Percentiles rank a stretch among this genome's conserved stretches.
These are phyloP conservation scores for Mastacembelus armatus DNA, from an alignment of 2,797 vertebrate species.

Conservation along the genomic window DNA sequence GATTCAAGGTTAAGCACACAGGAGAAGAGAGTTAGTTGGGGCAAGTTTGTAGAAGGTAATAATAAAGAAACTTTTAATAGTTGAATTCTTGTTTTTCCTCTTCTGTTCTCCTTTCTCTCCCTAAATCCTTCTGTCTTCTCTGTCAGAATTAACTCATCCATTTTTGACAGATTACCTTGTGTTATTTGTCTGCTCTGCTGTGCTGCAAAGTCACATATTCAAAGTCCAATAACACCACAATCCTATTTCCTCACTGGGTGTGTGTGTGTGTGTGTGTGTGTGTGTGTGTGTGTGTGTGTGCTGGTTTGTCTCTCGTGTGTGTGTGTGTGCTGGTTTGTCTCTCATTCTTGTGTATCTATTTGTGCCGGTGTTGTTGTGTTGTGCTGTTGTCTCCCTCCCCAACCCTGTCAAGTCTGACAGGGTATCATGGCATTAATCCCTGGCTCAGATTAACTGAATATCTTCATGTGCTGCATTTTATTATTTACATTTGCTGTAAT, in stretches of 20 bases:
- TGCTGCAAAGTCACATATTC: conserved; percentile 64
- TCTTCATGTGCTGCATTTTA: conserved; percentile 71
- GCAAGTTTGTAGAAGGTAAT: neutral
- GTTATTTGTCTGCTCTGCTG: conserved; percentile 32
- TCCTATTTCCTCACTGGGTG: conserved; percentile 31
- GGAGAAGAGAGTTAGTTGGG: neutral
- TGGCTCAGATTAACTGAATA: conserved; percentile 74
- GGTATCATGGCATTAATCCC: conserved; percentile 76
- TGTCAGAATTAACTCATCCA: conserved; percentile 41
- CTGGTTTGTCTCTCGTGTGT: no score
- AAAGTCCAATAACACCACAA: conserved; percentile 48
- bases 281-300: conserved; percentile 8
- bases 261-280: conserved; percentile 9
- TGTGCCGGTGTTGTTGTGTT: conserved; percentile 39
- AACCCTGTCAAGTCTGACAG: conserved; percentile 60
- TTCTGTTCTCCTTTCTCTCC: neutral
- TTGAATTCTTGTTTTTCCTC: conserved; percentile 9
- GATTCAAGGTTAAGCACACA: conserved; percentile 2
- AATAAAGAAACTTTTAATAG: neutral
- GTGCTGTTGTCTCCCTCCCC: conserved; percentile 17
- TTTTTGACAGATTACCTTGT: conserved; percentile 46
- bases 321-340: no score
- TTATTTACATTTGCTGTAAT: conserved; percentile 80
- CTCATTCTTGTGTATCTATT: conserved; percentile 9
- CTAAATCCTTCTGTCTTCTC: neutral